A percentile compares a stretch with the other conserved stretches of the same genome.
phyloP scores from a whole-genome alignment of 2,888 invertebrate species.

The Drosophila affinis region DNA sequence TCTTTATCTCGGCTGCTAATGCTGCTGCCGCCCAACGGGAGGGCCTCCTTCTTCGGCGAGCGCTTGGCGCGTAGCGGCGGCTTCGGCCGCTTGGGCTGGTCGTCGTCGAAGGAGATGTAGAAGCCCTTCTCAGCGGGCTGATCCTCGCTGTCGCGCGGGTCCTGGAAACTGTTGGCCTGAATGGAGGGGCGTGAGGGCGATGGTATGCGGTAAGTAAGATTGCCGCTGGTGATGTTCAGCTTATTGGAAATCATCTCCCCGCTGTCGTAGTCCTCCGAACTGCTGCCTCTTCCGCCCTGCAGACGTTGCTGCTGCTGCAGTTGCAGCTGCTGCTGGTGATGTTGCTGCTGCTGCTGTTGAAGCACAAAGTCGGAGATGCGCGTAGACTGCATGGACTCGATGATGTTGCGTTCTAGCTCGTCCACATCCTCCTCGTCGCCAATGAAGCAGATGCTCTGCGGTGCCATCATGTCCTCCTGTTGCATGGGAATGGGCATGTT shows the following conservation, averaged over 20 bases:
- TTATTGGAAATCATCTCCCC: conserved; percentile 83
- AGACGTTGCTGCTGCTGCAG: conserved; percentile 58
- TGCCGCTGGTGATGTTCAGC: conserved; percentile 94
- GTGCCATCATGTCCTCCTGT: conserved; percentile 94
- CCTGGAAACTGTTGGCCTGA: conserved; percentile 89
- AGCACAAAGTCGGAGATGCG: conserved; percentile 72
- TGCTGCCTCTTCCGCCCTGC: conserved; percentile 85
- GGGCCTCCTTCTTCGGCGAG: conserved; percentile 90
- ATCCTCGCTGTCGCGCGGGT: conserved; percentile 83
- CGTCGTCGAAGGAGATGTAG: conserved; percentile 96
- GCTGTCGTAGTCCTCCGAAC: conserved; percentile 84
- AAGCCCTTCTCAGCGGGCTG: conserved; percentile 90
- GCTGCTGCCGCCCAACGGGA: conserved; percentile 1
- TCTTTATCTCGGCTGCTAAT: conserved; percentile 61
- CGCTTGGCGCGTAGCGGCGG: conserved; percentile 92
- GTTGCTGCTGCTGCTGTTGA: conserved; percentile 63
- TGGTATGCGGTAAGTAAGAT: conserved; percentile 93
- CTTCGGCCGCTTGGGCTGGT: conserved; percentile 94
- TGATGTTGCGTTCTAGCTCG: conserved; percentile 83
- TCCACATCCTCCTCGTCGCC: conserved; percentile 87
- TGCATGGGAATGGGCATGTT: conserved; percentile 80
- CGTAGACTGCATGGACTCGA: conserved; percentile 80
- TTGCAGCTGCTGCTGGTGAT: conserved; percentile 51
- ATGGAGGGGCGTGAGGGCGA: conserved; percentile 92
- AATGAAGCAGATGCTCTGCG: conserved; percentile 96